Evolutionary conservation across 2,888 invertebrate species (phyloP), one percentile per base, ranked within the genome.

Genomic region (Drosophila nr. perissopoda): DNA sequence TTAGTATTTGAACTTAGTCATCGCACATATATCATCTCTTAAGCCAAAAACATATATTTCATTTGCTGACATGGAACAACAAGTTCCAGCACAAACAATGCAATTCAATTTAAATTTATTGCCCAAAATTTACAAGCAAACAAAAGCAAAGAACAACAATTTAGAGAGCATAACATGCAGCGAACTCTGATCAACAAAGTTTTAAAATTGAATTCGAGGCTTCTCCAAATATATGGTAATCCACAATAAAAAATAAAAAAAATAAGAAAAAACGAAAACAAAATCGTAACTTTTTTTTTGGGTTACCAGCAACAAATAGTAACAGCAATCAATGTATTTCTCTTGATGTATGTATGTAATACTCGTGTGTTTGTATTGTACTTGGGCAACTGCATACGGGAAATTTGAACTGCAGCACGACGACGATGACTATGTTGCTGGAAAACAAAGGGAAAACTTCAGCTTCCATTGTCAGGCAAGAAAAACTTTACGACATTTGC

Each of bases 191-290:
- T 69, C 72, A 80, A 77, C 74, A 82, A 80, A 83, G 79, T 83
- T 79, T 56, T 52, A 69, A 76, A 86, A 83, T 86, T 83, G 83
- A 83, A 75, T 83, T 66, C 68, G 67, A 83, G 81, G 54, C 76
- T 72, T 73, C 72, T 69, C 53, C 40, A 63, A 78, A 86, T 34
- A 73, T 64, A 25, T 29, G 16, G 38, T 60, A 48, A 54, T 31
- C 58, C 49, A 25, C 48, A 49, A 57, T 61, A 38, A 48, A 31
- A 10, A 34, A 63, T 8, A 42, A n/a, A 21, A n/a, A 40, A 40
- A n/a, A 4, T 1, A 16, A 13, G 1, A 25, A 13, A 36, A 45
- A 34, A 33, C 21, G n/a, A 45, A 62, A 74, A 42, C 42, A 69
- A 61, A 71, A 58, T 64, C 40, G 38, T 21, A 59, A 63, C 52